Base-by-base conservation (phyloP, 2,888 invertebrate genomes). In the Margaritifera margaritifera region DNA sequence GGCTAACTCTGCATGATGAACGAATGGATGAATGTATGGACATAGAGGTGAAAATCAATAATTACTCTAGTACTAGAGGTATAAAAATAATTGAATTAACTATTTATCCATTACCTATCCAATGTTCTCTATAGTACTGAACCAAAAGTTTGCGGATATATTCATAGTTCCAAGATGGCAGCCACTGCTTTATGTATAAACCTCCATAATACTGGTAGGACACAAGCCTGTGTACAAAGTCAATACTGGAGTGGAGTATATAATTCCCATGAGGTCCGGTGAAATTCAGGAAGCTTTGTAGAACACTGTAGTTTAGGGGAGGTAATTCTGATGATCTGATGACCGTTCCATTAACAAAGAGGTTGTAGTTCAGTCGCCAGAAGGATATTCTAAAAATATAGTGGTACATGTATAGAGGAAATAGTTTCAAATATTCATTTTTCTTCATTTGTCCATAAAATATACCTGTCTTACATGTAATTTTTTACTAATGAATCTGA, bases 101-200 rank as follows among this genome's bases (percentile, higher is more conserved):
- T 55, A 42, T 27, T 27, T 50, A 15, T 24, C 50, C 51, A 52
- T 51, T 55, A 72, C 72, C 69, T 63, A 61, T 55, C 42, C 69
- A 72, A 6, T 58, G 42, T 19, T 59, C 22, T 62, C 64, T n/a
- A 55, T 79, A 79, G 54, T 72, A 77, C 27, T 53, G 24, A 11
- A 50, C 11, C 19, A 80, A 52, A 20, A 69, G 66, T 22, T 61
- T 56, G 6, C 54, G 50, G 61, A 78, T 75, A n/a, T 62, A 56
- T 18, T 57, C 56, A 68, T 78, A 80, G 59, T 74, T 70, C 18
- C 68, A 67, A 6, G 71, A 55, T 22, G 78, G 70, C 15, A 81
- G 71, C 81, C 81, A 78, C 57, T 72, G 68, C n/a, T 54, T 57
- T 4, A 77, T 69, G 24, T 73, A 75, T 54, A 81, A 31, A 57